phyloP scores from a whole-genome alignment of 2,888 invertebrate species.

The Cetonia aurata region DNA sequence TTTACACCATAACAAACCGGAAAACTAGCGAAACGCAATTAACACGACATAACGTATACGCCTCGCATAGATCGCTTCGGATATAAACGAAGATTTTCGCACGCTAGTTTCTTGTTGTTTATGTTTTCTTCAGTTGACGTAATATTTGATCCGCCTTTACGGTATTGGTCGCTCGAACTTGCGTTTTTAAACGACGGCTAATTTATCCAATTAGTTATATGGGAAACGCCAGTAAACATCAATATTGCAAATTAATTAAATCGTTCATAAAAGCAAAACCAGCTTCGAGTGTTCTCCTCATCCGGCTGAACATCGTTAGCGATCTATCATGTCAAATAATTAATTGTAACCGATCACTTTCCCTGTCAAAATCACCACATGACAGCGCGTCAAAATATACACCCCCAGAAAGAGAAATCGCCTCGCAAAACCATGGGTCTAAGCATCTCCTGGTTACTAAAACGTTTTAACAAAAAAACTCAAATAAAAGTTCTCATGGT shows the following conservation, averaged over 20 bases:
- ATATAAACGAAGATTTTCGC: conserved; percentile 1
- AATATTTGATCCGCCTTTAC: no score
- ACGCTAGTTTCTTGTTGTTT: background rate
- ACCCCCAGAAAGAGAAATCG: conserved; percentile 1
- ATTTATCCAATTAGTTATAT: no score
- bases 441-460: conserved; percentile 90
- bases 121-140: no score
- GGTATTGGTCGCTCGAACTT: no score
- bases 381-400: background rate
- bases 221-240: no score
- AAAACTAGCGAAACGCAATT: conserved; percentile 10
- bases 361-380: background rate
- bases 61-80: background rate
- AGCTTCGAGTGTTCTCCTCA: no score
- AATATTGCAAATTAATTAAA: no score
- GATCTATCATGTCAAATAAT: no score
- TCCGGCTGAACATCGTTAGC: no score
- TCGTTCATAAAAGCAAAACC: no score
- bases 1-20: background rate
- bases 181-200: no score
- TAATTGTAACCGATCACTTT: background rate
- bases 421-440: conserved; percentile 81
- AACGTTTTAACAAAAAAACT: conserved; percentile 92
- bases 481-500: conserved; percentile 97
- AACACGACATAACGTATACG: conserved; percentile 10